Conservation (phyloP, 2,888 invertebrate genomes). For the Argyra leucocephala region DNA sequence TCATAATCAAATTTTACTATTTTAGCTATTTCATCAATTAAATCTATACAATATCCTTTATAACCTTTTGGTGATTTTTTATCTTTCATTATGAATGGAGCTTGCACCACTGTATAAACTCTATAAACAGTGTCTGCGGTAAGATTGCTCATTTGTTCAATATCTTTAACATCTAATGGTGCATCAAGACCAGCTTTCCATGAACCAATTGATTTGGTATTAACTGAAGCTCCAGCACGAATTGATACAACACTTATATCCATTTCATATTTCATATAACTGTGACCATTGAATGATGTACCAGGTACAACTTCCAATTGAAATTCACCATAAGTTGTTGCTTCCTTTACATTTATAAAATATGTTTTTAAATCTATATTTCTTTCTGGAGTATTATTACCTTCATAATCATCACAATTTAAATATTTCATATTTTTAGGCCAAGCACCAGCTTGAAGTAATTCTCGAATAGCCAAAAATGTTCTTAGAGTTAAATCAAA, state of each 20-base stretch:
- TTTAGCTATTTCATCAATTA: slow-evolving; percentile 76
- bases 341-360: slow-evolving; percentile 58
- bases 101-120: slow-evolving; percentile 76
- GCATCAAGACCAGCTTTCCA: slow-evolving; percentile 70
- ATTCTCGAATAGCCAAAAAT: slow-evolving; percentile 61
- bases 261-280: slow-evolving; percentile 66
- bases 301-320: slow-evolving; percentile 52
- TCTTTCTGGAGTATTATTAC: slow-evolving; percentile 63
- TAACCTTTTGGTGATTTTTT: slow-evolving; percentile 56
- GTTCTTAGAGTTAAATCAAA: slow-evolving; percentile 72
- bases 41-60: slow-evolving; percentile 88
- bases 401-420: slow-evolving; percentile 69
- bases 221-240: slow-evolving; percentile 61
- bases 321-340: slow-evolving; percentile 61
- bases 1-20: slow-evolving; percentile 85
- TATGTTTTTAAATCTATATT: slow-evolving; percentile 60
- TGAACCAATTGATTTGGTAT: slow-evolving; percentile 59
- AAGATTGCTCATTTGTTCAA: slow-evolving; percentile 60
- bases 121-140: slow-evolving; percentile 77
- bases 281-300: slow-evolving; percentile 55
- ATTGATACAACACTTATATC: slow-evolving; percentile 61
- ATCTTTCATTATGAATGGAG: slow-evolving; percentile 71
- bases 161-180: slow-evolving; percentile 55
- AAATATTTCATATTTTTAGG: slow-evolving; percentile 62
- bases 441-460: slow-evolving; percentile 64